These are phyloP conservation scores for Macrotis lagotis DNA, from an alignment of 2,113 vertebrate species.

Conservation along the genomic window DNA sequence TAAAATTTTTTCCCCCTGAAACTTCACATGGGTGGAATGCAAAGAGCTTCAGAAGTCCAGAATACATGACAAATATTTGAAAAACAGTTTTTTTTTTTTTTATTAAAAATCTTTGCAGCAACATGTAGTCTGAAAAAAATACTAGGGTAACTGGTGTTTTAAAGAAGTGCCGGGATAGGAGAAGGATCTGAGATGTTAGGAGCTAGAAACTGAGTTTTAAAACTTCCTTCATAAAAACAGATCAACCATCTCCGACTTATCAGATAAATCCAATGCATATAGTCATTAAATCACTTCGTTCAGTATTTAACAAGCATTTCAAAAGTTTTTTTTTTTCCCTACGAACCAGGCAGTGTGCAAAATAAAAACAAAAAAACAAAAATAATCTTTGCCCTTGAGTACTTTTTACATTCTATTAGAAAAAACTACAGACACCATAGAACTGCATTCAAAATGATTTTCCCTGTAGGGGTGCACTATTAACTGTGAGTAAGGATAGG, in stretches of 20 bases:
- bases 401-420: not conserved
- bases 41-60: constrained; percentile 28
- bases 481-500: not conserved
- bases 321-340: not conserved
- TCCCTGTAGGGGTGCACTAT: not conserved
- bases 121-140: not conserved
- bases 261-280: not conserved
- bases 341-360: not conserved
- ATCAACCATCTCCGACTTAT: not conserved
- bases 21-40: not conserved
- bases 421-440: not conserved
- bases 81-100: not conserved
- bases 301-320: not conserved
- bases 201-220: not conserved
- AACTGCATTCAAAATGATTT: not conserved
- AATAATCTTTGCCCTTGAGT: not conserved
- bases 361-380: not conserved
- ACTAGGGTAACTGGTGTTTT: not conserved
- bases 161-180: not conserved
- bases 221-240: not conserved
- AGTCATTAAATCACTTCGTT: not conserved
- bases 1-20: constrained; percentile 17
- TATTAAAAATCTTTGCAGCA: not conserved
- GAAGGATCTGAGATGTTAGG: not conserved
- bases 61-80: not conserved